phyloP scores from a whole-genome alignment of 2,797 vertebrate species.

The Lemur catta region DNA sequence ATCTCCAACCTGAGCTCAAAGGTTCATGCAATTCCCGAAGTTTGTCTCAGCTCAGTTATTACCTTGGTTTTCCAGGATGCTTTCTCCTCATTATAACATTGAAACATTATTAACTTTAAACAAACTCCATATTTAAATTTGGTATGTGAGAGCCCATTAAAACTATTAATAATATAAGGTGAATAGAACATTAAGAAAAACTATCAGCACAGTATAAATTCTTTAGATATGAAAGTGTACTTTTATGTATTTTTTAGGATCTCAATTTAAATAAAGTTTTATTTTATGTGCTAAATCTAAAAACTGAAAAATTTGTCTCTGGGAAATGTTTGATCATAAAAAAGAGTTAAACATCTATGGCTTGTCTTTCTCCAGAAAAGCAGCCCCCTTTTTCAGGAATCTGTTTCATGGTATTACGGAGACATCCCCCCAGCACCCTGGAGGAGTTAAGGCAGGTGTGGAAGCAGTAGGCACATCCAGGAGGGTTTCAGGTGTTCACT shows the following conservation, averaged over 20 bases:
- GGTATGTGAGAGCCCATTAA: not conserved
- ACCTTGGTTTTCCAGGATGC: not conserved
- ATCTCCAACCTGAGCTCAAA: not conserved
- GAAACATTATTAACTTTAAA: not conserved
- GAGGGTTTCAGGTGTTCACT: not conserved
- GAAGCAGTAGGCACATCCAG: fast-evolving
- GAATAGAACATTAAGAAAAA: not conserved
- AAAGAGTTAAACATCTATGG: not conserved
- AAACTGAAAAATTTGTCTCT: not conserved
- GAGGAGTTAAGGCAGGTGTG: not conserved
- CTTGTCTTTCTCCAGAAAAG: not conserved
- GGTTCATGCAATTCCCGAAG: not conserved
- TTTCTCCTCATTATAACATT: not conserved
- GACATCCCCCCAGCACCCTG: not conserved
- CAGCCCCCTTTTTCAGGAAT: not conserved
- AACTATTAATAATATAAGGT: not conserved
- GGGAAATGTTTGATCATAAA: not conserved
- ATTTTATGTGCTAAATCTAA: not conserved
- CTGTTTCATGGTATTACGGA: not conserved
- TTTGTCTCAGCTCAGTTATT: not conserved
- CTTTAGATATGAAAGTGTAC: not conserved
- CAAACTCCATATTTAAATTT: not conserved
- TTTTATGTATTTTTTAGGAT: not conserved
- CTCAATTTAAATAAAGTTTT: not conserved
- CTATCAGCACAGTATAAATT: not conserved